A percentile compares a stretch with the other conserved stretches of the same genome.
Conservation (phyloP, 2,113 vertebrate species). For the Empidonax alnorum region DNA sequence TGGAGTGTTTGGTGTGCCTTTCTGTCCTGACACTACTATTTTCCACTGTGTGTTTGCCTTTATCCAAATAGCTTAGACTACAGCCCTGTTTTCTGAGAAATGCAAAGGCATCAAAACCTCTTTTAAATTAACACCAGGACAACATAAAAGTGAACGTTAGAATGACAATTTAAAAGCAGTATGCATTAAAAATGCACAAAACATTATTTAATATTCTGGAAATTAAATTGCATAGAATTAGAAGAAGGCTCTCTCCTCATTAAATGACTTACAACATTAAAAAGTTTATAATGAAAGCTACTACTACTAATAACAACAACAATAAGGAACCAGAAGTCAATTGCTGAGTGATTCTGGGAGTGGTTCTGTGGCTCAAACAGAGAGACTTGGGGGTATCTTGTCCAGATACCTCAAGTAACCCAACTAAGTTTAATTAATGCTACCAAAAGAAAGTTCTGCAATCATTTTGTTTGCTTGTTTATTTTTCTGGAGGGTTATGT, state of each 20-base stretch:
- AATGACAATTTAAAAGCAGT: neutral
- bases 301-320: neutral
- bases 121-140: neutral
- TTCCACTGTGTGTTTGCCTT: neutral
- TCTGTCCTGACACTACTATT: neutral
- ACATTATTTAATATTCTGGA: neutral
- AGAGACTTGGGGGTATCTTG: fast-evolving
- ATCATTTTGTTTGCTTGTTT: too few species aligned
- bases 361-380: neutral
- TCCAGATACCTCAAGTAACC: neutral
- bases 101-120: neutral
- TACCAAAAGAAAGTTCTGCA: neutral
- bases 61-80: neutral
- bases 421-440: neutral
- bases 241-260: neutral
- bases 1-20: neutral
- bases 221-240: neutral
- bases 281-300: neutral
- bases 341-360: neutral
- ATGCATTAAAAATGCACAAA: neutral
- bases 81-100: neutral
- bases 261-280: neutral
- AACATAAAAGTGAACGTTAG: fast-evolving
- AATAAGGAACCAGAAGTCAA: neutral
- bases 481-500: neutral